Evolutionary conservation across 2,888 invertebrate genomes (phyloP), one percentile per base, ranked within the genome.

Genomic region (Caenorhabditis sulstoni): DNA sequence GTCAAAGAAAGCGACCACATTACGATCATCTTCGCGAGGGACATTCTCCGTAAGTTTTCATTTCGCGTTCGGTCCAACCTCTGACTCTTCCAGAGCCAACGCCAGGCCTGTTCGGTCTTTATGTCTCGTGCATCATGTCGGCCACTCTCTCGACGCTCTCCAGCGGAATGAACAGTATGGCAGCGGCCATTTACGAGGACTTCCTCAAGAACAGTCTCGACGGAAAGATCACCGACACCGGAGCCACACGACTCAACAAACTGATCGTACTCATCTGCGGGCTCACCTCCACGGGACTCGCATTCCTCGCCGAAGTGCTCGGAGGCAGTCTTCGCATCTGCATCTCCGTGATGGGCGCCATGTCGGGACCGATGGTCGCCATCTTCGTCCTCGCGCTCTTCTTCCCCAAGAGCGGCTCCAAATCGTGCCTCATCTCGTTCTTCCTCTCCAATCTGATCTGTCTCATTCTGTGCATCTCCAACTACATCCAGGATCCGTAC

Each of bases 101-200:
- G 12, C 86, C 87, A 0, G 88, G 88, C 23, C 76, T 88, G 12
- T 87, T 87, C 39, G 88, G 88, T 8, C 81, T 88, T 8, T 88
- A 87, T 44, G 85, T 87, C 18, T 86, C 87, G 1, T 86, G 86
- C 39, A 87, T 87, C 37, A 83, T 87, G 82, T 86, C 86, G 4
- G 88, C 87, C 3, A 88, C 88, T 8, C 79, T 88, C 9, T 87
- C 87, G 18, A 88, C 88, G 1, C 75, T 88, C 0, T 87, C 87
- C n/a, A 86, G 86, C 35, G 87, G 88, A 20, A 86, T 88, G 82
- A 87, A 87, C 67, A 83, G 83, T 16, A 84, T 86, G 79, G 84
- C 88, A 3, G 87, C 88, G 4, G 87, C 88, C 12, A 80, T 87
- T 49, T 88, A 87, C 66, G 88, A 88, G 62, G 88, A 88, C 57